Evolutionary conservation across 2,113 vertebrate genomes (phyloP).

Genomic region (Clarias magur): DNA sequence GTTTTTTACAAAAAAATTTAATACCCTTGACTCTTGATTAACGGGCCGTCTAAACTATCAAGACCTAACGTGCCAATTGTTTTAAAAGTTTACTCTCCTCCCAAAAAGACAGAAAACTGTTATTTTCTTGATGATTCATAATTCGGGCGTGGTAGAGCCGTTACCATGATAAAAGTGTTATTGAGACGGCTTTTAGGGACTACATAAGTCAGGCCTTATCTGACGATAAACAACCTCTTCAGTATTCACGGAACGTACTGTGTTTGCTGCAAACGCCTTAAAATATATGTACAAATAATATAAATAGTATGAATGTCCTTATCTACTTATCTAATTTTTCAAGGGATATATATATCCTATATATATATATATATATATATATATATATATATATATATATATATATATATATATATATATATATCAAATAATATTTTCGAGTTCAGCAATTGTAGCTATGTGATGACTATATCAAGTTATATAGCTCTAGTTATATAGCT

Average conservation of each 20-base stretch:
- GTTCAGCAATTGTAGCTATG: background rate
- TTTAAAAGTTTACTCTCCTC: background rate
- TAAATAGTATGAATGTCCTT: no score
- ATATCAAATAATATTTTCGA: background rate
- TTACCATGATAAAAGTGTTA: background rate
- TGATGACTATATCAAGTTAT: background rate
- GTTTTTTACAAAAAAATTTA: background rate
- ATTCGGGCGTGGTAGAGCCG: background rate
- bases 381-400: no score
- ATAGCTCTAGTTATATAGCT: no score
- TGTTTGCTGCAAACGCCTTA: background rate
- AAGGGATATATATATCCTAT: background rate
- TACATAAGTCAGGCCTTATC: background rate
- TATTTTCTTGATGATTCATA: background rate
- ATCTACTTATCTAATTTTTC: background rate
- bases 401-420: no score
- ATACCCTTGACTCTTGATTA: background rate
- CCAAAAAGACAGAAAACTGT: background rate
- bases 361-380: no score
- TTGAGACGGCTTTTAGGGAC: background rate
- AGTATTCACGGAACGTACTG: background rate
- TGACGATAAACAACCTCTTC: background rate
- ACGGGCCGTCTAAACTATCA: background rate
- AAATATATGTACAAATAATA: background rate
- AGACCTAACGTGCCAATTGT: background rate